Base-by-base conservation (phyloP, 2,797 vertebrate genomes). In the Lagodon rhomboides region DNA sequence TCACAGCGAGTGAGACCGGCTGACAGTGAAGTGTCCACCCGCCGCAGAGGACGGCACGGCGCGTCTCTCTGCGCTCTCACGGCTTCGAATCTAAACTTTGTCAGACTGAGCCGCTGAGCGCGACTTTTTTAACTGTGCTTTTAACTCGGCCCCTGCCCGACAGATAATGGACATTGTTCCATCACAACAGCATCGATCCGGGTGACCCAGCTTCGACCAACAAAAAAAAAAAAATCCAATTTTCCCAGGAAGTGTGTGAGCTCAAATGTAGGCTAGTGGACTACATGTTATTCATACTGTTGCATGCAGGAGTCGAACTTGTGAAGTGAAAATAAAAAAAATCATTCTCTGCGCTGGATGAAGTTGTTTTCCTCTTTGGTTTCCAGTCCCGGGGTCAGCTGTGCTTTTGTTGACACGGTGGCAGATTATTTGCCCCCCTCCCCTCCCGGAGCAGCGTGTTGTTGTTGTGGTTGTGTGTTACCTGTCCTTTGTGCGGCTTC, bases 171-270 rank as follows among this genome's bases (percentile, higher is more conserved):
- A 89, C 85, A 67, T 54, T 85, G 82, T 87, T 87, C 73, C 78
- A 75, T 68, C 80, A 77, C 50, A 50, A 64, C 79, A 55, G 59
- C 84, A 94, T 94, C 80, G 93, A 95, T 93, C 84, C 16, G 64
- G 6, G 38, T 94, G 93, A 95, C 94, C 94, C 91, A 94, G 85
- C 91, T 91, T 83, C 78, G 30, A 34, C 30, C 59, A 16, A 46
- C 11, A 12, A 46, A n/a, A 10, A 3, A 27, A 12, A 23, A 78
- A 41, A 87, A 92, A 92, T 91, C 90, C 84, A 90, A 86, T 88
- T 79, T 60, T 3, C 75, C 25, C 84, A 73, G 84, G 79, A 89
- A 83, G 84, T 68, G 81, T 73, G 59, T 51, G 75, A 63, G 65
- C 53, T 27, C 41, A 55, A 75, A 91, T 91, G 69, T 87, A 74